A percentile compares a stretch with the other conserved stretches of the same genome.
These are phyloP conservation scores for Antennarius maculatus DNA, from an alignment of 2,797 vertebrate species.

Conservation along the genomic window DNA sequence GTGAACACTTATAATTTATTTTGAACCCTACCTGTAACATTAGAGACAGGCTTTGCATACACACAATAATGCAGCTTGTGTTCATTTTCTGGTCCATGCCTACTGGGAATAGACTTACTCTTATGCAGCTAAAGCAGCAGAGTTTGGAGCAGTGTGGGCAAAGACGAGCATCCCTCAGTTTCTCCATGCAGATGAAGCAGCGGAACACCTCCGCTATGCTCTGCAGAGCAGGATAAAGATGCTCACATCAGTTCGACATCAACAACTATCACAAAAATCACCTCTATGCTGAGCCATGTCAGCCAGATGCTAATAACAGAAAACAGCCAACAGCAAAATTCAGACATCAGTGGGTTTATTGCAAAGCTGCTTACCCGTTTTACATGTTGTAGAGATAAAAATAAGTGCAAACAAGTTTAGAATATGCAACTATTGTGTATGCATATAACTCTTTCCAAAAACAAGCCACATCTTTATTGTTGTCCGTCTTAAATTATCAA, in stretches of 20 bases:
- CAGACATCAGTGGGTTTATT: too few species aligned
- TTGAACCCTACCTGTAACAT: too few species aligned
- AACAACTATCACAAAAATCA: not conserved
- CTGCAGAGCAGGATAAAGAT: conserved; percentile 67
- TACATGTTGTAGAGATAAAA: too few species aligned
- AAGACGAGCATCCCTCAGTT: conserved; percentile 94
- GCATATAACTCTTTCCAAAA: too few species aligned
- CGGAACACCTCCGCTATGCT: conserved; percentile 99
- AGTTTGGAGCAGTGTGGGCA: conserved; percentile 99
- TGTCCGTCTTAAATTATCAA: too few species aligned
- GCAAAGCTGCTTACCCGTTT: too few species aligned
- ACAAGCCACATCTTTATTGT: too few species aligned
- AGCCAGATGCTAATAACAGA: not conserved
- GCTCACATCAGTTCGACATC: not conserved
- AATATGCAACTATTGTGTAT: too few species aligned
- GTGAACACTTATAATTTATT: too few species aligned
- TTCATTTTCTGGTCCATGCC: not conserved
- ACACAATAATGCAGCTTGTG: not conserved
- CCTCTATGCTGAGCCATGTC: not conserved
- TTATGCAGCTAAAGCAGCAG: conserved; percentile 98
- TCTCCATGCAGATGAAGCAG: conserved; percentile 99
- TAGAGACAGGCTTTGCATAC: not conserved
- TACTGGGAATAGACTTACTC: conserved; percentile 80
- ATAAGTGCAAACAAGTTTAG: too few species aligned
- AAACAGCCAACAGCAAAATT: not conserved